phyloP scores from a whole-genome alignment of 1,140 invertebrate species.

The Leptopilina clavipes region DNA sequence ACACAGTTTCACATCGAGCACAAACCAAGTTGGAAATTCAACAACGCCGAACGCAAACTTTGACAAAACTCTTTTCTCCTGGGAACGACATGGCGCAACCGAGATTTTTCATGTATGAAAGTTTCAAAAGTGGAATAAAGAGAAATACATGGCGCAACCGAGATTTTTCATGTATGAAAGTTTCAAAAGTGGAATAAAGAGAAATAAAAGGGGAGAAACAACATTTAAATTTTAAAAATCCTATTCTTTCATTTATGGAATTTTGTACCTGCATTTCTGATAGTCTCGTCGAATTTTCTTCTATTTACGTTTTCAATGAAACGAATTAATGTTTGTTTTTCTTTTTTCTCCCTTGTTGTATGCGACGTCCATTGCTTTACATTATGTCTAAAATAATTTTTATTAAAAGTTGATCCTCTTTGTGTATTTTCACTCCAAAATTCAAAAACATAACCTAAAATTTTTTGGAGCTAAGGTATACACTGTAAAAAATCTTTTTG shows the following conservation, averaged over 20 bases:
- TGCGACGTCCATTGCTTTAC: no score
- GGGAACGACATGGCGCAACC: background rate
- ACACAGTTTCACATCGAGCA: background rate
- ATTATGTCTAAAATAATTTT: no score
- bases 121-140: background rate
- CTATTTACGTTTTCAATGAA: background rate
- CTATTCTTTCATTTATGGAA: background rate
- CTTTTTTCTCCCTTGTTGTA: no score
- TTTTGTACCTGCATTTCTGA: background rate
- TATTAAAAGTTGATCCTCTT: no score
- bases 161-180: slow-evolving; percentile 17
- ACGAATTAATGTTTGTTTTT: background rate
- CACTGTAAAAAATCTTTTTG: no score
- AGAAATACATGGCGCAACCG: background rate
- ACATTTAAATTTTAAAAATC: slow-evolving; percentile 21
- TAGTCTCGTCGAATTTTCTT: background rate
- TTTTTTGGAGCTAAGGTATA: no score
- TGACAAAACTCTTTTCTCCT: background rate
- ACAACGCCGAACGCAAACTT: background rate
- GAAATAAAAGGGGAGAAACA: background rate
- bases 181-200: background rate
- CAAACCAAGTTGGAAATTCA: background rate
- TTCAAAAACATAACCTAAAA: no score
- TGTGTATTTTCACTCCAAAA: no score
- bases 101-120: slow-evolving; percentile 16